Base-by-base conservation (phyloP, 2,797 vertebrate genomes). In the Pangasius krempfi region DNA sequence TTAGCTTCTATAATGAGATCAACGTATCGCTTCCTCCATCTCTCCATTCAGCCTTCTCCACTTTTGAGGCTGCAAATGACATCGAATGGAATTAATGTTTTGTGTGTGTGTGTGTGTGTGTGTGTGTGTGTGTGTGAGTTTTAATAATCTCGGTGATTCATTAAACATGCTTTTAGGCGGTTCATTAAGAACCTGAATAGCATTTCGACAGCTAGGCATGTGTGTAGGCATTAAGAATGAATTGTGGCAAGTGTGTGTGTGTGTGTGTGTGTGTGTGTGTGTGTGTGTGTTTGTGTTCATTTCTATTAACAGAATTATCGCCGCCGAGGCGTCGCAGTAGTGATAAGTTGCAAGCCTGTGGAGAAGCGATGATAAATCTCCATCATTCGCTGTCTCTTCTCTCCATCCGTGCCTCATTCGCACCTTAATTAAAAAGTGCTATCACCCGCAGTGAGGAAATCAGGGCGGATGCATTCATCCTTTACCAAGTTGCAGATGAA, bases 341-440 rank as follows among this genome's bases (percentile, higher is more conserved):
- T 93, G 93, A 95, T 95, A 94, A 95, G 95, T 94, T 91, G 92
- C 79, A 60, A 93, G 92, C 93, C 92, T 88, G 92, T 93, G 93
- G 92, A 93, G 93, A 92, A 91, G 90, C 72, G 56, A 93, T 94
- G 94, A 96, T 95, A 95, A 95, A 95, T 94, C 93, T 94, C 94
- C 93, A 94, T 95, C 94, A 93, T 93, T 94, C 91, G 9, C 64
- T 56, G 85, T 60, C 79, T 73, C 88, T 25, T 76, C 90, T 91
- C 91, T 73, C 86, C 18, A 70, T 88, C 64, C 84, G 75, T 88
- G 80, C 76, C 87, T 87, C 89, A 58, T 88, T 92, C 92, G 90
- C 94, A 94, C 95, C 94, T 95, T 96, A 96, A 96, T 96, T 96
- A 95, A 96, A 96, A 96, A 95, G 94, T 92, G 94, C 94, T 95